These are phyloP conservation scores for Protonibea diacanthus DNA, from an alignment of 2,797 vertebrate genomes.

Conservation along the genomic window DNA sequence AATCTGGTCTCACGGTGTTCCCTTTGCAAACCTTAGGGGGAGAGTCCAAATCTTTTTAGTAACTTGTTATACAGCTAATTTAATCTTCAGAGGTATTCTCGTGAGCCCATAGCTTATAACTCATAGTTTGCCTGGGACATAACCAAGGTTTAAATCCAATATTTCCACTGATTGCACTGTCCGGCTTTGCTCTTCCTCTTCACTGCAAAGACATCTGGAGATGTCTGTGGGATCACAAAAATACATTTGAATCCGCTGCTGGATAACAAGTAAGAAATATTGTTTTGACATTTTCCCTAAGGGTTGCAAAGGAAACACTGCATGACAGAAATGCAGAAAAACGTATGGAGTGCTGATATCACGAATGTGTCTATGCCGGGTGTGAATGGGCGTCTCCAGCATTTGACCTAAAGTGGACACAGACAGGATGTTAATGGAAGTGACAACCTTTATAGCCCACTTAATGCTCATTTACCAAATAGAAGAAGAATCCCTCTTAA, in stretches of 20 bases:
- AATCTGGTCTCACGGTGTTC: not conserved
- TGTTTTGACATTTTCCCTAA: too few species aligned
- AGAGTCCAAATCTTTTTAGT: not conserved
- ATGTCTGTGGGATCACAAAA: not conserved
- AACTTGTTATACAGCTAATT: not conserved
- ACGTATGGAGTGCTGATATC: not conserved
- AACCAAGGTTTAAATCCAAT: constrained; percentile 3
- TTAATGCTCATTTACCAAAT: constrained; percentile 35
- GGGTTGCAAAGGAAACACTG: not conserved
- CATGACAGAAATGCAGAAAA: not conserved
- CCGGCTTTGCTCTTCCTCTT: not conserved
- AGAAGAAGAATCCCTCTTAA: not conserved
- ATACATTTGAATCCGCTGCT: not conserved
- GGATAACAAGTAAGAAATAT: not conserved
- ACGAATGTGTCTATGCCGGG: not conserved
- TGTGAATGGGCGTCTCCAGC: constrained; percentile 25
- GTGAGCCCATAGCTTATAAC: not conserved
- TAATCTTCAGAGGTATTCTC: not conserved
- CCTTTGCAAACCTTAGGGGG: not conserved
- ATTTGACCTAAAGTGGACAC: constrained; percentile 26
- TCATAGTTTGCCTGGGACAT: not conserved
- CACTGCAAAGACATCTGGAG: not conserved
- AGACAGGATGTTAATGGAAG: constrained; percentile 41
- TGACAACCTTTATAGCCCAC: not conserved
- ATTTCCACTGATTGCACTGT: not conserved